Evolutionary conservation across 2,888 invertebrate genomes (phyloP).

Genomic region (Aquatica leii): DNA sequence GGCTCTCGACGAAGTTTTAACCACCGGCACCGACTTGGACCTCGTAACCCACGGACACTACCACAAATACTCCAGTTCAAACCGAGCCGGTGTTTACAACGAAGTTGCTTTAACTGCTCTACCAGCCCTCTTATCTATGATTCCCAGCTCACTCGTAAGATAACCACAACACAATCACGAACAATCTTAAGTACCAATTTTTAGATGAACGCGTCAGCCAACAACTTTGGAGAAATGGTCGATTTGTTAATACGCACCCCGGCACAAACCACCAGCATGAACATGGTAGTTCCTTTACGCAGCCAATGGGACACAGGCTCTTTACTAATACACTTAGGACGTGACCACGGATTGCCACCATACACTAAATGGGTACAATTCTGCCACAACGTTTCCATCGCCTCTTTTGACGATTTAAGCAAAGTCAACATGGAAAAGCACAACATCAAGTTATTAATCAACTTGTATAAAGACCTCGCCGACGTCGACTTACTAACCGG

Average conservation of each 20-base stretch:
- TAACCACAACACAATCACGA: neutral
- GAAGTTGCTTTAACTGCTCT: slow-evolving; percentile 79
- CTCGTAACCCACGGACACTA: slow-evolving; percentile 76
- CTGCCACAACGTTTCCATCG: slow-evolving; percentile 63
- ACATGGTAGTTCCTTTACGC: slow-evolving; percentile 59
- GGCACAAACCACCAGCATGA: slow-evolving; percentile 69
- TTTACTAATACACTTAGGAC: slow-evolving; percentile 68
- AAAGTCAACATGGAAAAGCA: slow-evolving; percentile 66
- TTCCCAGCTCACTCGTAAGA: slow-evolving; percentile 73
- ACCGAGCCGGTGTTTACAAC: slow-evolving; percentile 79
- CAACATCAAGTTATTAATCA: slow-evolving; percentile 70
- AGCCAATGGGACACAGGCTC: slow-evolving; percentile 61
- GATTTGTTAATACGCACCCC: slow-evolving; percentile 71
- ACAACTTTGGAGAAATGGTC: slow-evolving; percentile 62
- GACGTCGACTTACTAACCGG: slow-evolving; percentile 89
- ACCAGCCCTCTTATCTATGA: slow-evolving; percentile 79
- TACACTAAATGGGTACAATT: slow-evolving; percentile 74
- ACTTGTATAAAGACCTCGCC: slow-evolving; percentile 74
- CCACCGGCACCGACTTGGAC: slow-evolving; percentile 69
- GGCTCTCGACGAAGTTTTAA: slow-evolving; percentile 75
- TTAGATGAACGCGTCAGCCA: slow-evolving; percentile 68
- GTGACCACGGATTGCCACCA: slow-evolving; percentile 84
- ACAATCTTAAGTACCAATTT: slow-evolving; percentile 22
- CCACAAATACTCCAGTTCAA: slow-evolving; percentile 81
- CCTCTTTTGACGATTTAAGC: slow-evolving; percentile 66